Conservation (phyloP, 2,888 invertebrate species). For the Alviniconcha strummeri region DNA sequence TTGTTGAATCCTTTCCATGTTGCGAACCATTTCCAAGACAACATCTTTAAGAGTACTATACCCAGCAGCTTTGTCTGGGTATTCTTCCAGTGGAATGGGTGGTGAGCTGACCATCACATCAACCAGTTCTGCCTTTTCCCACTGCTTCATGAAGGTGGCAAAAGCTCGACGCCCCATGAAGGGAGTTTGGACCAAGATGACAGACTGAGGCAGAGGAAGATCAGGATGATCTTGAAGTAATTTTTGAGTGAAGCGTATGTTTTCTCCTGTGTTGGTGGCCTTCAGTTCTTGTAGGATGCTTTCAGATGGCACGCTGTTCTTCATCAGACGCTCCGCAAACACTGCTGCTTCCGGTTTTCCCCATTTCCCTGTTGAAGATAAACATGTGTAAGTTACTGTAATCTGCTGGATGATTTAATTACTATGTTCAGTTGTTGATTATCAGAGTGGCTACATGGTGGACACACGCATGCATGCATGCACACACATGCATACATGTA, state of each 20-base stretch:
- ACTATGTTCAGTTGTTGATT: background rate
- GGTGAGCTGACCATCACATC: constrained; percentile 60
- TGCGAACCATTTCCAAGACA: constrained; percentile 56
- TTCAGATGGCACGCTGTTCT: constrained; percentile 54
- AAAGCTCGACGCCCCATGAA: constrained; percentile 64
- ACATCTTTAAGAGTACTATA: constrained; percentile 51
- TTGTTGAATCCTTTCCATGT: constrained; percentile 54
- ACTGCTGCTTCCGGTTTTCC: constrained; percentile 60
- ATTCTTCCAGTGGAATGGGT: constrained; percentile 53
- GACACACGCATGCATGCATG: background rate
- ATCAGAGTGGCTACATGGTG: background rate
- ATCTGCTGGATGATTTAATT: background rate
- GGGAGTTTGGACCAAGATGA: constrained; percentile 66
- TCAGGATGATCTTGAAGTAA: constrained; percentile 42
- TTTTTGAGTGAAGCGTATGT: constrained; percentile 56
- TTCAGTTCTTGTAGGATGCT: constrained; percentile 57
- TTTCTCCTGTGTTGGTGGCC: constrained; percentile 65
- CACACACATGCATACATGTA: background rate
- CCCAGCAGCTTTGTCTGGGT: constrained; percentile 50
- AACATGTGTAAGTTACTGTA: background rate
- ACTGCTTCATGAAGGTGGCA: constrained; percentile 67
- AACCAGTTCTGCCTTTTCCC: constrained; percentile 50
- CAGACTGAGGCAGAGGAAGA: constrained; percentile 36
- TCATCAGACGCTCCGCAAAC: constrained; percentile 55
- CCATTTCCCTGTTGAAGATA: constrained; percentile 43